Base-by-base conservation (phyloP, 2,888 invertebrate species). In the Cheiracanthium punctorium region DNA sequence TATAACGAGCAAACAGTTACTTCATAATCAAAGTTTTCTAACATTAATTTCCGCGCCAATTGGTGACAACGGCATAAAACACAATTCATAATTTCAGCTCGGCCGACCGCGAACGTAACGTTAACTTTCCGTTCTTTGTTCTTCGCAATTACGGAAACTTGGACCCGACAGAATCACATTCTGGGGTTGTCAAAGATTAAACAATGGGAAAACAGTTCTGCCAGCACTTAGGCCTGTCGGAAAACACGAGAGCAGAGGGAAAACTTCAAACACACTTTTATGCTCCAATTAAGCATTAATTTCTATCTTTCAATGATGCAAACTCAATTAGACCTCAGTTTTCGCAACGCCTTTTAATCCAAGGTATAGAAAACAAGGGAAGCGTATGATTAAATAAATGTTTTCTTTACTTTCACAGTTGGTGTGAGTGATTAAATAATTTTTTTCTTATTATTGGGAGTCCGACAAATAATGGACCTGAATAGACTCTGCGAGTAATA, bases 251-350 rank as follows among this genome's bases (percentile, higher is more conserved):
- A 24, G 24, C 20, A 58, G 7, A 28, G 71, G 71, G 28, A 43
- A 37, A 41, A 71, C 29, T 71, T 71, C 41, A 37, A 29, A 29
- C 29, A 71, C 28, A 41, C 29, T 73, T 65, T n/a, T 71, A 73
- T 64, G 80, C 80, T 43, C 43, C 80, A 80, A 80, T 80, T 80
- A 80, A 72, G 72, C 43, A 12, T 71, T 43, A 71, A 71, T 32
- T 69, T 58, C 32, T 48, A 67, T 41, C 76, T 76, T 76, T 14
- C 76, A 43, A 30, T 30, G 48, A 67, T 7, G 43, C 41, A 73
- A 80, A 80, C 80, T 71, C 80, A 80, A 80, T 80, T 80, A 80
- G 65, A 58, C 24, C 58, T 58, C 24, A 5, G 24, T 58, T 58
- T 58, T 58, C 58, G 20, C 17, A 58, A 58, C 20, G 58, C 58